Base-by-base conservation (phyloP, 2,888 invertebrate genomes). In the Patella depressa region DNA sequence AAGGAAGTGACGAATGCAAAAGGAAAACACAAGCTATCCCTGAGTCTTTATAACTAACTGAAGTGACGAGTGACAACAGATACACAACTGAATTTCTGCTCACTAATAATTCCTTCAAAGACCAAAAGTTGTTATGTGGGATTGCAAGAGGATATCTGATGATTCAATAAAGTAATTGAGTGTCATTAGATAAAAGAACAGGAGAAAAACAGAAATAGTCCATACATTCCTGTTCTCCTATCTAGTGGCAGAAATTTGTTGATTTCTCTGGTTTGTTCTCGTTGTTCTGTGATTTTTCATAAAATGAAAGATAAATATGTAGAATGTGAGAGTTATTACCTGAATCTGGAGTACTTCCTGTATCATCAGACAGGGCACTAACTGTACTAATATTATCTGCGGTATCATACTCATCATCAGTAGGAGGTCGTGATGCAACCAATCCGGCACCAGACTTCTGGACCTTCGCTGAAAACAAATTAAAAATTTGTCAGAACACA, bases 321-420 rank as follows among this genome's bases (percentile, higher is more conserved):
- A 75, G n/a, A 55, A 69, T 57, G 57, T 5, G n/a, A 15, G 24
- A 34, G 73, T 19, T 71, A 74, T 70, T 83, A 87, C 88, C 87
- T 76, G 88, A 88, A 54, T 86, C 86, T 74, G 93, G 92, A 84
- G 93, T 92, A 89, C 95, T 95, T 85, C 93, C 93, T 11, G 75
- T 81, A 83, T 94, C 94, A 88, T 97, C 97, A 0, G 97, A 97
- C 84, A 94, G 93, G 54, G 94, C 94, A 80, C 97, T 97, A 85
- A 94, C 94, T 80, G 96, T 94, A 83, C 97, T 97, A 83, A 94
- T 95, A 91, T 96, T 96, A 92, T 96, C 97, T 85, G 82, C 85
- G 1, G 87, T 86, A 76, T 89, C 88, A 77, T 86, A 84, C 75
- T 89, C 89, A 76, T 90, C 89, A 78, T 89, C 90, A 83, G 87